Base-by-base conservation (phyloP, 2,888 invertebrate species). In the Eurytoma californica region DNA sequence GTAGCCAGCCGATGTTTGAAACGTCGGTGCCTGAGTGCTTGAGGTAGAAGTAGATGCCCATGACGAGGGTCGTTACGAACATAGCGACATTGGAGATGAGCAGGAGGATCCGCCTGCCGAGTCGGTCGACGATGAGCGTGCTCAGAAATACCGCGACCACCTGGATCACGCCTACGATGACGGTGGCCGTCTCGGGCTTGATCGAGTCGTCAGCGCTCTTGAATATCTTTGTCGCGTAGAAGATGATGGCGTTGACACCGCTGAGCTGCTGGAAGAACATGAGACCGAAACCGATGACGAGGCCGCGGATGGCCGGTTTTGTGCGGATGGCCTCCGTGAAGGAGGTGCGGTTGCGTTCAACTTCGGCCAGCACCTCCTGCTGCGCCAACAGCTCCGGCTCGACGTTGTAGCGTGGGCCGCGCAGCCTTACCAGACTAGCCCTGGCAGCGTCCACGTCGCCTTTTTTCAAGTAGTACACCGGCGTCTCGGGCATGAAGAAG, bases 231-330 rank as follows among this genome's bases (percentile, higher is more conserved):
- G 93, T 93, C 0, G 95, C 93, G 86, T 96, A 96, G 89, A 97
- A 95, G 82, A 97, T 95, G 7, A 97, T 94, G 0, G 95, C 95
- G 85, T 97, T 97, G 70, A 96, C 94, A 57, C 96, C 96, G 80
- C 95, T 94, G 76, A 97, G 91, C 88, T 97, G 97, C 88, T 98
- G 98, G 91, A 97, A 96, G 85, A 97, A 91, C 97, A 97, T 97
- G 9, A 97, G 92, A 3, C 94, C 94, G 86, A 95, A 94, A 82
- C 94, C 94, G 79, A 96, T 95, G 16, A 94, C 78, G 3, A 95
- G 90, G 0, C 94, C 95, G 87, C 93, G 94, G 28, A 93, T 88
- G 0, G 95, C 93, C 0, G 93, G 93, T 82, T 91, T 93, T 70
- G 94, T 93, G 2, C 91, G 91, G 14, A 95, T 92, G 0, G 93